A percentile compares a stretch with the other conserved stretches of the same genome.
phyloP scores from a whole-genome alignment of 2,113 vertebrate genomes.

The Spermophilus dauricus region DNA sequence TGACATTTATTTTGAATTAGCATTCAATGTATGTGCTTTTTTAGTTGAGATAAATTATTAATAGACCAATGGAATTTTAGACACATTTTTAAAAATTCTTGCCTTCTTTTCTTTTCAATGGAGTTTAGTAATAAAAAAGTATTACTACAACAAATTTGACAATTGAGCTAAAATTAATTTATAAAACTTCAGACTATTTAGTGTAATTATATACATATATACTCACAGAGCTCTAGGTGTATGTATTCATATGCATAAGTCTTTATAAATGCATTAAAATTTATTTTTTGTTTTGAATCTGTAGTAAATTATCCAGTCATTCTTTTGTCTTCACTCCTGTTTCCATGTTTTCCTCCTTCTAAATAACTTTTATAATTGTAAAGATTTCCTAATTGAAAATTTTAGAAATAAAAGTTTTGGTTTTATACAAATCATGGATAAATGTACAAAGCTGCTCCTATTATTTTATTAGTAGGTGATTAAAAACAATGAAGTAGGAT shows the following conservation, averaged over 20 bases:
- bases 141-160: not conserved
- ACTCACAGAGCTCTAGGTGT: not conserved
- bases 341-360: not conserved
- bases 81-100: not conserved
- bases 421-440: not conserved
- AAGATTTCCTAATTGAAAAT: not conserved
- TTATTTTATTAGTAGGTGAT: not conserved
- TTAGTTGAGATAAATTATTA: not conserved
- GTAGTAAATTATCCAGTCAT: not conserved
- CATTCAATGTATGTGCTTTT: not conserved
- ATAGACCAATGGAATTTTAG: not conserved
- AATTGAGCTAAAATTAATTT: not conserved
- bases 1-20: not conserved
- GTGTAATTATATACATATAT: not conserved
- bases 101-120: not conserved
- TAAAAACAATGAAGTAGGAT: not conserved
- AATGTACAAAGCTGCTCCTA: not conserved
- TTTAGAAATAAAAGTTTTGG: conserved; percentile 17
- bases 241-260: not conserved
- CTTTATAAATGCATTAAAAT: not conserved
- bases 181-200: not conserved
- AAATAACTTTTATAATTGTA: not conserved
- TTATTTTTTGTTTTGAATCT: not conserved
- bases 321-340: not conserved
- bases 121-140: not conserved